Conservation (phyloP, 2,113 vertebrate species). For the Crotalus tigris region DNA sequence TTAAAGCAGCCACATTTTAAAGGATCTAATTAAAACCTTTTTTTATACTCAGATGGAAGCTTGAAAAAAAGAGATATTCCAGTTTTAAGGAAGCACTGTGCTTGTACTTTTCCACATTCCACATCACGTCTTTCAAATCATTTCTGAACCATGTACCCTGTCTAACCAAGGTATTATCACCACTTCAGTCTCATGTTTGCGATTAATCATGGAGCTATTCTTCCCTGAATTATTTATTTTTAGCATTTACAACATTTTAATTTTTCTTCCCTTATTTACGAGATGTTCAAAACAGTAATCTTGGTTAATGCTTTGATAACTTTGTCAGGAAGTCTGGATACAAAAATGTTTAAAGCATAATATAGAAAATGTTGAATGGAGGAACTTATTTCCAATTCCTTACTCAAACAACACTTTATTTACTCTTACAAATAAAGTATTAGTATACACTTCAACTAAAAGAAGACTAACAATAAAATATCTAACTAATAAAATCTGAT, state of each 20-base stretch:
- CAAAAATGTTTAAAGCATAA: neutral
- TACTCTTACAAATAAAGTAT: neutral
- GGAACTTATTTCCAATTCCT: neutral
- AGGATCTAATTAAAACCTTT: neutral
- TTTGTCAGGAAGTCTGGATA: neutral
- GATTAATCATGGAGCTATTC: neutral
- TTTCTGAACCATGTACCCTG: neutral
- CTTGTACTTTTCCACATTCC: neutral
- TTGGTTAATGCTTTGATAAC: neutral
- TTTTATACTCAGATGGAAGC: neutral
- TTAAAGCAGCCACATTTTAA: neutral
- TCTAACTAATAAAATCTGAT: neutral
- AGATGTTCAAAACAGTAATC: neutral
- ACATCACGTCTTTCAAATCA: neutral
- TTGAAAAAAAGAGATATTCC: neutral
- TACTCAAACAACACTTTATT: neutral
- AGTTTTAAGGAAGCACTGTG: neutral
- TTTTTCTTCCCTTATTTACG: neutral
- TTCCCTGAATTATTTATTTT: neutral
- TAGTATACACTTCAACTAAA: neutral
- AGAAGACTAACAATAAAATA: neutral
- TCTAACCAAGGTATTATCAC: slow-evolving; percentile 34
- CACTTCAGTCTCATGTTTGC: neutral
- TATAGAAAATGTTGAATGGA: neutral
- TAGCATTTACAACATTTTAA: slow-evolving; percentile 12